phyloP scores from a whole-genome alignment of 2,113 vertebrate genomes.

The Phalacrocorax brasilianus region DNA sequence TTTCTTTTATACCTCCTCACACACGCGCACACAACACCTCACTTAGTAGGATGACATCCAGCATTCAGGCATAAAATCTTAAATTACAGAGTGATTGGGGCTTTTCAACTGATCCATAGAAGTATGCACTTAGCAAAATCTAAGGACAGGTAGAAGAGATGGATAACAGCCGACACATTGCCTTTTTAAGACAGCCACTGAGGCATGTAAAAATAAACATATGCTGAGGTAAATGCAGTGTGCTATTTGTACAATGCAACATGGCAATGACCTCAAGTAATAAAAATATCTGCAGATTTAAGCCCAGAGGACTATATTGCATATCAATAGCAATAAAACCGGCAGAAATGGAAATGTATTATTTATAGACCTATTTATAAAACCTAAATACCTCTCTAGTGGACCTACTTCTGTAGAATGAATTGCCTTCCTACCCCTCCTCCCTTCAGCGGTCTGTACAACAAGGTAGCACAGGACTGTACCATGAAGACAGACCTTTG shows the following conservation, averaged over 20 bases:
- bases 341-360: conserved; percentile 68
- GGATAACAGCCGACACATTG: background rate
- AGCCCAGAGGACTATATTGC: conserved; percentile 52
- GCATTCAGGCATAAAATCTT: conserved; percentile 61
- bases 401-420: conserved; percentile 24
- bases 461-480: background rate
- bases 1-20: background rate
- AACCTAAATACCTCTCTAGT: conserved; percentile 50
- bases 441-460: background rate
- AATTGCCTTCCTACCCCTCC: background rate
- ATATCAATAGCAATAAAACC: conserved; percentile 66
- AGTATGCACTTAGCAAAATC: conserved; percentile 63
- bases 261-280: conserved; percentile 45
- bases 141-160: conserved; percentile 49
- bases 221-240: conserved; percentile 1
- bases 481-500: background rate
- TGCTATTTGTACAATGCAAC: conserved; percentile 48
- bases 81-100: conserved; percentile 57
- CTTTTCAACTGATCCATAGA: conserved; percentile 64
- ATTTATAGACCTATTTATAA: conserved; percentile 68
- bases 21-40: background rate
- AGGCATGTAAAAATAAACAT: conserved; percentile 65
- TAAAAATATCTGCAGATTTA: conserved; percentile 66
- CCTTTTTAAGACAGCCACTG: conserved; percentile 46
- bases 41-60: conserved; percentile 29